These are phyloP conservation scores for Daubentonia madagascariensis DNA, from an alignment of 2,113 vertebrate genomes.

Conservation along the genomic window DNA sequence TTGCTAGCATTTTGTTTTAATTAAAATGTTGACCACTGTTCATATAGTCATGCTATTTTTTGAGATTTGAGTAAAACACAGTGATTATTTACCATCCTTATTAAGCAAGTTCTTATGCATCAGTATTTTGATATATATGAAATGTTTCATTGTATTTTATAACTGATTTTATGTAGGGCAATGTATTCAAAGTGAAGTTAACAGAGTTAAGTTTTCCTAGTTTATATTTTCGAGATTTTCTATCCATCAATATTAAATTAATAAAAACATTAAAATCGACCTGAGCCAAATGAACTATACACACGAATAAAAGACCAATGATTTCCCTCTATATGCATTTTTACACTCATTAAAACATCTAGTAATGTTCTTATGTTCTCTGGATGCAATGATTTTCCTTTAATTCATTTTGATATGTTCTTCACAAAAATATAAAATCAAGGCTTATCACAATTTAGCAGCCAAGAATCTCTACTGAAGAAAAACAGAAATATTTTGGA, in stretches of 20 bases:
- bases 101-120: neutral
- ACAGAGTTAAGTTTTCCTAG: neutral
- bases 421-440: conserved; percentile 14
- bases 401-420: conserved; percentile 38
- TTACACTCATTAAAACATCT: conserved; percentile 38
- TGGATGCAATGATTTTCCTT: conserved; percentile 53
- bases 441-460: neutral
- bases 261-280: conserved; percentile 36
- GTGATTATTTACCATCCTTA: neutral
- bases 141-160: neutral
- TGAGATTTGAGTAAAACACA: neutral
- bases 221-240: neutral
- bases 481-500: conserved; percentile 51
- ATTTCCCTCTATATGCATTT: neutral
- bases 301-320: conserved; percentile 9
- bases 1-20: neutral
- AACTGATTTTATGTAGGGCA: neutral
- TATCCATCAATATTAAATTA: conserved; percentile 41
- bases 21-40: neutral
- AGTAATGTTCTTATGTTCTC: neutral
- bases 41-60: neutral
- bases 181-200: neutral
- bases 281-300: conserved; percentile 16
- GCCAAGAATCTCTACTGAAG: neutral
- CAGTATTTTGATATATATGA: neutral